A percentile compares a stretch with the other conserved stretches of the same genome.
These are phyloP conservation scores for Capitella teleta DNA, from an alignment of 1,140 invertebrate species.

Conservation along the genomic window DNA sequence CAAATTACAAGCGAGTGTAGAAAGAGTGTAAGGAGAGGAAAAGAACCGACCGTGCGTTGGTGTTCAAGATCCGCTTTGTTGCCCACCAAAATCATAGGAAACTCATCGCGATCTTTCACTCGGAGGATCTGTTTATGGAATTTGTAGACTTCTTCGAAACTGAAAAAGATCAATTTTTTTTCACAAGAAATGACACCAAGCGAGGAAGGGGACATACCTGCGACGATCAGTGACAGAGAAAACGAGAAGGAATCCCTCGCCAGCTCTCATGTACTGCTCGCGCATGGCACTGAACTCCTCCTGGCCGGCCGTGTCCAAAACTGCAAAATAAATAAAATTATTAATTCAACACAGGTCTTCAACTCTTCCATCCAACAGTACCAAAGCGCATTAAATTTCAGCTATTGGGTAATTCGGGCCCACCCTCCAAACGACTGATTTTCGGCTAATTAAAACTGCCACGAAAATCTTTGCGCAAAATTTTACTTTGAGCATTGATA, in stretches of 20 bases:
- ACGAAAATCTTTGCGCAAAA: too few species aligned
- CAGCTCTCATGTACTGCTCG: conserved; percentile 79
- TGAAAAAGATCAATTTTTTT: conserved; percentile 25
- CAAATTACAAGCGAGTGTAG: too few species aligned
- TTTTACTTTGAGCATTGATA: too few species aligned
- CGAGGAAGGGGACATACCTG: conserved; percentile 42
- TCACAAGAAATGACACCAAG: too few species aligned
- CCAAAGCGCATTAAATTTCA: too few species aligned
- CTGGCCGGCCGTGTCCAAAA: conserved; percentile 93
- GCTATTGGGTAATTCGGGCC: too few species aligned
- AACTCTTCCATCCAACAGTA: too few species aligned
- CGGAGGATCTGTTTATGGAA: conserved; percentile 80
- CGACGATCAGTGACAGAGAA: conserved; percentile 87
- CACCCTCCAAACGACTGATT: too few species aligned
- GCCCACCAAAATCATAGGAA: conserved; percentile 93
- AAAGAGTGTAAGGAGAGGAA: too few species aligned
- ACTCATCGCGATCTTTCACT: conserved; percentile 53
- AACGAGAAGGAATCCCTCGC: conserved; percentile 50
- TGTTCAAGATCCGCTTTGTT: conserved; percentile 91
- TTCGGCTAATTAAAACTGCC: too few species aligned
- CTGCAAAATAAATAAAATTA: conserved; percentile 16
- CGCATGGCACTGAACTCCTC: conserved; percentile 94
- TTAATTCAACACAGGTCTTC: too few species aligned
- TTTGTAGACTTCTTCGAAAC: conserved; percentile 86
- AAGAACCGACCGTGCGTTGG: conserved; percentile 61